These are phyloP conservation scores for Actinopyga echinites DNA, from an alignment of 53 echinoderm and acorn worm species.

Conservation along the genomic window DNA sequence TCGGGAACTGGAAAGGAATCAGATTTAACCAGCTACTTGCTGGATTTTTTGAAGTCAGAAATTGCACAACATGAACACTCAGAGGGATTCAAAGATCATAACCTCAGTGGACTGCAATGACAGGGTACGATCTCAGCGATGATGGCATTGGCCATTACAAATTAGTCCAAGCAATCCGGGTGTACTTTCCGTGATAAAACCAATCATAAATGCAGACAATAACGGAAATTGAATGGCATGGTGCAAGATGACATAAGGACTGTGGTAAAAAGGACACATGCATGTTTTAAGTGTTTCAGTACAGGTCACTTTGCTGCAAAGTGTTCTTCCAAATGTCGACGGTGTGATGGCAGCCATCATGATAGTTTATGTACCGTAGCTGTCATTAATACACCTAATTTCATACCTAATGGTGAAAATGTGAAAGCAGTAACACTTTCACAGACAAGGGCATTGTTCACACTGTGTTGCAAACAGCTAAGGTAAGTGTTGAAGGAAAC, in stretches of 20 bases:
- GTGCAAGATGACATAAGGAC: slow-evolving; percentile 13
- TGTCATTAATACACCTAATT: not conserved
- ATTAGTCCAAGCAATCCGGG: not conserved
- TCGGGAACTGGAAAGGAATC: slow-evolving; percentile 30
- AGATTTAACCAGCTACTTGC: slow-evolving; percentile 25
- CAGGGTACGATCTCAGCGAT: not conserved
- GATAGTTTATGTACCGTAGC: not conserved
- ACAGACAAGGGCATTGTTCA: slow-evolving; percentile 4
- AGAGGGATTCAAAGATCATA: slow-evolving; percentile 4
- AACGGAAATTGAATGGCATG: slow-evolving; percentile 29
- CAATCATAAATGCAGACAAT: slow-evolving; percentile 31
- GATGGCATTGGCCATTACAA: not conserved
- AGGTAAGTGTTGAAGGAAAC: slow-evolving; percentile 13
- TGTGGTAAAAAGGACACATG: slow-evolving; percentile 20
- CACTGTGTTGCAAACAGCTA: slow-evolving; percentile 33
- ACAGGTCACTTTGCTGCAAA: slow-evolving; percentile 21
- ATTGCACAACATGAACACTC: slow-evolving; percentile 34
- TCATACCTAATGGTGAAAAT: not conserved
- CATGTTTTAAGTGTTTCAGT: slow-evolving; percentile 40
- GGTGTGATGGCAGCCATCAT: not conserved
- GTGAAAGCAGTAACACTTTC: not conserved
- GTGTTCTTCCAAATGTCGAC: slow-evolving; percentile 7
- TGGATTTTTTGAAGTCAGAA: slow-evolving; percentile 38
- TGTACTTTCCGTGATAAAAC: slow-evolving; percentile 31
- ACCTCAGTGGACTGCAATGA: not conserved